Evolutionary conservation across 2,888 invertebrate species (phyloP).

Genomic region (Eumerus sabulonum): DNA sequence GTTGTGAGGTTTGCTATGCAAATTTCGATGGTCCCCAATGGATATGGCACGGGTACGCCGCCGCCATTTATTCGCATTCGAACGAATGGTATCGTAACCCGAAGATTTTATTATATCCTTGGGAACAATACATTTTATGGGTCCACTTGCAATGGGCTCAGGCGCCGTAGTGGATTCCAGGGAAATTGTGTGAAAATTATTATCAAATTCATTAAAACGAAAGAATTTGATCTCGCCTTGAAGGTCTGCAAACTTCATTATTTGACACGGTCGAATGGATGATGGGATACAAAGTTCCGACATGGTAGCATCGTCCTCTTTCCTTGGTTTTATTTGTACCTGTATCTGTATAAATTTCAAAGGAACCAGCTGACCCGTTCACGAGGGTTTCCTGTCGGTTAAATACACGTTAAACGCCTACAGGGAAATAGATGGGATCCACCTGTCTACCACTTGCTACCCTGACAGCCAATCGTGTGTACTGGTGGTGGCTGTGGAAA

Average conservation of each 20-base stretch:
- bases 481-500: too few species aligned
- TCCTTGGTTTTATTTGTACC: too few species aligned
- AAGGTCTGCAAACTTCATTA: slow-evolving; percentile 35
- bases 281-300: too few species aligned
- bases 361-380: too few species aligned
- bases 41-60: slow-evolving; percentile 24
- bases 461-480: too few species aligned
- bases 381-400: too few species aligned
- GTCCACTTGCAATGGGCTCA: slow-evolving; percentile 27
- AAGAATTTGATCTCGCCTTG: slow-evolving; percentile 28
- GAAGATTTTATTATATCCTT: slow-evolving; percentile 67
- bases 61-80: slow-evolving; percentile 10
- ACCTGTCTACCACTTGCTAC: too few species aligned
- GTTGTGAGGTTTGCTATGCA: slow-evolving; percentile 61
- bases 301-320: too few species aligned
- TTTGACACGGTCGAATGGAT: slow-evolving; percentile 25
- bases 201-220: slow-evolving; percentile 62
- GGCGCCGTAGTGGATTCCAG: background rate
- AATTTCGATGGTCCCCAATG: slow-evolving; percentile 52
- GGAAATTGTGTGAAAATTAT: slow-evolving; percentile 64
- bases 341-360: too few species aligned
- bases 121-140: slow-evolving; percentile 66
- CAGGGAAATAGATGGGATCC: too few species aligned
- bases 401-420: too few species aligned
- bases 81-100: slow-evolving; percentile 48